Conservation (phyloP, 2,888 invertebrate genomes). For the Trachelus stipa region DNA sequence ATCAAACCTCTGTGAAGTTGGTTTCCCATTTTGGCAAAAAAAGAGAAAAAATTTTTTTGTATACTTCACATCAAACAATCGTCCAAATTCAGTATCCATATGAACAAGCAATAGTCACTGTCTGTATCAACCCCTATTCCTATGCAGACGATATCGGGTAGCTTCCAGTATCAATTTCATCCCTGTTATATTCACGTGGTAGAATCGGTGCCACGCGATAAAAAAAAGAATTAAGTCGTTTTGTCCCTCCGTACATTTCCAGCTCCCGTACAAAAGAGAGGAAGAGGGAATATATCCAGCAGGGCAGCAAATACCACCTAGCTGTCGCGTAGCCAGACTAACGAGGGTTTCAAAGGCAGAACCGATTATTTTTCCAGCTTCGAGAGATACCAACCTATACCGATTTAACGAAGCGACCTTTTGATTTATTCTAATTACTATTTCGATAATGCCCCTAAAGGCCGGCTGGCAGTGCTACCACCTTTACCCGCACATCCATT, state of each 20-base stretch:
- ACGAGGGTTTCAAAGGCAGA: not conserved
- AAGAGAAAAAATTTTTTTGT: not conserved
- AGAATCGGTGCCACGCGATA: constrained; percentile 31
- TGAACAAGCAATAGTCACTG: not conserved
- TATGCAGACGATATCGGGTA: not conserved
- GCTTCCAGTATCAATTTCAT: not conserved
- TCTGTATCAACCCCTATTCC: not conserved
- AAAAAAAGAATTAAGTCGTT: constrained; percentile 13
- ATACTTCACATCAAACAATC: constrained; percentile 26
- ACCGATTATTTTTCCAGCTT: not conserved
- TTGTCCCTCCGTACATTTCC: not conserved
- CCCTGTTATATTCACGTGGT: not conserved
- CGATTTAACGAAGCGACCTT: constrained; percentile 54
- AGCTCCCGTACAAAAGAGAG: not conserved
- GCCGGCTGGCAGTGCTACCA: constrained; percentile 22
- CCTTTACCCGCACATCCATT: constrained; percentile 61
- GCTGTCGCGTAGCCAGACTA: not conserved
- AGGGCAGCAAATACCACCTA: not conserved
- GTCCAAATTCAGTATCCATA: constrained; percentile 15
- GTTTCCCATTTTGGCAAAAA: not conserved
- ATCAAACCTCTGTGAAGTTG: constrained; percentile 33
- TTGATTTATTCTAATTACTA: constrained; percentile 66
- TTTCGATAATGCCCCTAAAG: constrained; percentile 62
- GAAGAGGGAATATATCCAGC: not conserved
- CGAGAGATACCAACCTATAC: constrained; percentile 9